These are phyloP conservation scores for Chironomus striatipennis DNA, from an alignment of 1,140 invertebrate species.

Conservation along the genomic window DNA sequence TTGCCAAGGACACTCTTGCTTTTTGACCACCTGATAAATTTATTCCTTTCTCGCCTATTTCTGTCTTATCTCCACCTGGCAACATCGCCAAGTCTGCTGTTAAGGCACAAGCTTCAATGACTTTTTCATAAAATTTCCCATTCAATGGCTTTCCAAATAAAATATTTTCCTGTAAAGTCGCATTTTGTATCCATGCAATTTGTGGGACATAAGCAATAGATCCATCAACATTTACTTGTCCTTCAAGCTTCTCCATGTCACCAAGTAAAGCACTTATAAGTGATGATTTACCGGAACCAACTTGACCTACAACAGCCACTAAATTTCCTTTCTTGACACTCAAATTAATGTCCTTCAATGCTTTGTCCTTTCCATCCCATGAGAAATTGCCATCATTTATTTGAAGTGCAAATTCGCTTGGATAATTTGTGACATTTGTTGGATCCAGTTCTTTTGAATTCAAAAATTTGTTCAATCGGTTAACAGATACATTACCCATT, in stretches of 20 bases:
- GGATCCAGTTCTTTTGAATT: background rate
- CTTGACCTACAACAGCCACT: constrained; percentile 43
- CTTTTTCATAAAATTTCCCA: constrained; percentile 38
- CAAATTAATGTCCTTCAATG: background rate
- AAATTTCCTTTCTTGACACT: background rate
- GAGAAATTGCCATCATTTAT: background rate
- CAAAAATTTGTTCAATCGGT: background rate
- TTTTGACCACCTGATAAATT: constrained; percentile 58
- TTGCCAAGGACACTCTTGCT: constrained; percentile 43
- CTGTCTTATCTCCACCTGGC: constrained; percentile 44
- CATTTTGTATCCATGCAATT: constrained; percentile 86
- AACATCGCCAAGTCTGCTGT: constrained; percentile 50
- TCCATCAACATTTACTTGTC: constrained; percentile 66
- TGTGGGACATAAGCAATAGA: constrained; percentile 76
- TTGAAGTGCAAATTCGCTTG: background rate
- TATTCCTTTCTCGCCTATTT: constrained; percentile 53
- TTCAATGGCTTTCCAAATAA: constrained; percentile 51
- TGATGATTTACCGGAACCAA: constrained; percentile 52
- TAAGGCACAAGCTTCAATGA: constrained; percentile 44
- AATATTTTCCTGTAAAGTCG: too few relatives aligned
- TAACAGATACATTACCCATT: background rate
- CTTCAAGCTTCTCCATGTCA: constrained; percentile 69
- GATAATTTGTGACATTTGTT: background rate
- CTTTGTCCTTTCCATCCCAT: background rate
- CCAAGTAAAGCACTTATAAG: constrained; percentile 70